These are phyloP conservation scores for Chelmon rostratus DNA, from an alignment of 2,797 vertebrate genomes.

Conservation along the genomic window DNA sequence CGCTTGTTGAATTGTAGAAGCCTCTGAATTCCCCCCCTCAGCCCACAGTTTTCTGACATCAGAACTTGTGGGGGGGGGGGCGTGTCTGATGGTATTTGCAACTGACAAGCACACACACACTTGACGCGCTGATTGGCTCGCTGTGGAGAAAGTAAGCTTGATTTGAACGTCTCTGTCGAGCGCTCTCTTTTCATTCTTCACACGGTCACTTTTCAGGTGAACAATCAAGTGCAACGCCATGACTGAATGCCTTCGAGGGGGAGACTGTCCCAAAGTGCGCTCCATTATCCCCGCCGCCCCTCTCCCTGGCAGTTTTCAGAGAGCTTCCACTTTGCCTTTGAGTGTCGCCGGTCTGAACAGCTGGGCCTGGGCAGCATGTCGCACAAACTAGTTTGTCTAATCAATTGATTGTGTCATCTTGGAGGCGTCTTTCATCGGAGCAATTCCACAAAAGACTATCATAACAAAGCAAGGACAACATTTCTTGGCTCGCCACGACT, in stretches of 20 bases:
- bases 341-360: background rate
- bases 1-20: background rate
- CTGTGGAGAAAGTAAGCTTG: constrained; percentile 15
- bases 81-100: constrained; percentile 6
- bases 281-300: background rate
- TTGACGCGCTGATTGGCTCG: background rate
- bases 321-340: background rate
- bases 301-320: background rate
- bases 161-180: background rate
- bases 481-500: no score
- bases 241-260: background rate
- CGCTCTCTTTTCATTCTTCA: constrained; percentile 1
- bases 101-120: background rate
- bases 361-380: no score
- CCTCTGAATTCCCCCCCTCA: background rate
- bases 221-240: constrained; percentile 5
- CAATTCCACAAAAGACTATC: no score
- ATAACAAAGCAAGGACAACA: no score
- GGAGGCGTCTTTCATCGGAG: no score
- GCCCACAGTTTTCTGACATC: background rate
- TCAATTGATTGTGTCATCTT: no score
- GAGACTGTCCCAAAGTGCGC: background rate
- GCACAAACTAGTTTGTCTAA: background rate
- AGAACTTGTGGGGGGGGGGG: background rate
- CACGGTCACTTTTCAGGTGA: background rate